Base-by-base conservation (phyloP, 2,888 invertebrate genomes). In the Agonopterix heracliana region DNA sequence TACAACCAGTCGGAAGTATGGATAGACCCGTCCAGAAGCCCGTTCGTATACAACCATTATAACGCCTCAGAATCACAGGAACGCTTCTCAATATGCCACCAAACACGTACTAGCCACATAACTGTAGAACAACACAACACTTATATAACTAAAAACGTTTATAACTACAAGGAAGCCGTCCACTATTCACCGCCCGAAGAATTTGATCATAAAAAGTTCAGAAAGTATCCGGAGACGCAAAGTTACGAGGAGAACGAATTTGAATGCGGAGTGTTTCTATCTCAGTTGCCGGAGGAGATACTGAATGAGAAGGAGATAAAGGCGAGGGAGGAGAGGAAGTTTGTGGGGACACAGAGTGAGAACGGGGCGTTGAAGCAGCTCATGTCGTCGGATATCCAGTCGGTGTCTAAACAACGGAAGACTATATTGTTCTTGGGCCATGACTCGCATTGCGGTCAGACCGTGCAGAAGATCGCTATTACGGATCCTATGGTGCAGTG, bases 381-480 rank as follows among this genome's bases (percentile, higher is more conserved):
- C 7, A 82, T 87, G 84, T 82, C 86, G 1, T 57, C 77, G 0
- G 77, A 78, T 11, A 78, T 81, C 13, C 81, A 84, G 56, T 72
- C 78, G 0, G 53, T 68, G 36, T 73, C 80, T 0, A 79, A 81
- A 51, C 84, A 83, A 51, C 67, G 75, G 49, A 84, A 81, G 61
- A 84, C 85, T 1, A 86, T 88, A 48, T 44, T 86, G 52, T 86
- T 78, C 48, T 56, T 81, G 3, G 87, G 84, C 0, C 70, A 77
- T 38, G 74, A 82, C 42, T 74, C 78, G 0, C 66, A 74, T n/a
- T 68, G 63, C 0, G 85, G 83, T 0, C 79, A 81, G 57, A 86
- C 86, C 0, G 74, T 86, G n/a, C 85, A 87, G 62, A 84, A 81
- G 54, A 86, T 87, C 51, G 66, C 78, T 2, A 71, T 80, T 26